Evolutionary conservation across 2,113 vertebrate genomes (phyloP), one percentile per base, ranked within the genome.

Genomic region (Dendropsophus ebraccatus): DNA sequence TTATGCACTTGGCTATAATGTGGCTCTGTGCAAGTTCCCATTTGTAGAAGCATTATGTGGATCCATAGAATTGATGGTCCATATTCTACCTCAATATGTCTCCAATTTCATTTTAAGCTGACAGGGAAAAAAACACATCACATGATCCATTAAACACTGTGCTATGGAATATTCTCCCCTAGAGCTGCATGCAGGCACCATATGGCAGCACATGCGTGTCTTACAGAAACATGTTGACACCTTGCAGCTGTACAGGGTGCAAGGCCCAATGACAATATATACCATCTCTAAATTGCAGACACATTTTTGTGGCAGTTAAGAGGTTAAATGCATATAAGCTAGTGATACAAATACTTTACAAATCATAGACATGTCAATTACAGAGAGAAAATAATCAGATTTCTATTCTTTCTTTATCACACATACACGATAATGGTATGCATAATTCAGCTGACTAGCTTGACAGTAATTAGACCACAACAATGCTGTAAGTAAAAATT

Each of bases 391-490:
- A 70, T n/a, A 37, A n/a, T 37, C 54, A 37, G 52, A 80, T 80
- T 60, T 80, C 4, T 60, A 35, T 58, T 56, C 77, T 80, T 41
- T 60, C 54, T 25, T 21, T 79, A 2, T 10, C 7, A 2, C 13
- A 0, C 73, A 17, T 41, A 25, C 80, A 6, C n/a, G 67, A 17
- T 83, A 83, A 83, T 83, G 81, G 73, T 37, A 83, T 73, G 67
- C 49, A 54, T 75, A 62, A 84, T 75, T 75, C 49, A 56, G 47
- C 28, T 1, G 19, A 73, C 13, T 21, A 56, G 35, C 70, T 62
- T 58, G 35, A 47, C n/a, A 8, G 50, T 75, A 74, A 84, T 84
- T 84, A 84, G 52, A 75, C 35, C n/a, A 75, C 32, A 75, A 83
- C 52, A 84, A 84, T 74, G 82, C 50, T 30, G 52, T 58, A 47